phyloP scores from a whole-genome alignment of 2,797 vertebrate species.

The Dryobates pubescens region DNA sequence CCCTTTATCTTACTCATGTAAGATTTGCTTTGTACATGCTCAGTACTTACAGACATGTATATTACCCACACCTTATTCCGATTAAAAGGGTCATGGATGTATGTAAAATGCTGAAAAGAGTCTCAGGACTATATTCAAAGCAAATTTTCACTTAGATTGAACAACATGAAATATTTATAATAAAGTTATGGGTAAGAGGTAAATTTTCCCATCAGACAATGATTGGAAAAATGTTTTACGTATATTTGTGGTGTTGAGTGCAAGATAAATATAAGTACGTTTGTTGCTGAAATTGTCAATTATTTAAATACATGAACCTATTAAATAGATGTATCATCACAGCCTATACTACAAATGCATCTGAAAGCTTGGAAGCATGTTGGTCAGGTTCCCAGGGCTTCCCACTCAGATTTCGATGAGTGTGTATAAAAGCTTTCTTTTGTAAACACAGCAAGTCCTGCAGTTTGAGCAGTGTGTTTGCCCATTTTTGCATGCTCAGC shows the following conservation, averaged over 20 bases:
- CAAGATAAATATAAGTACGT: not conserved
- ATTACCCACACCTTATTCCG: not conserved
- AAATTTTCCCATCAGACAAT: not conserved
- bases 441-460: slow-evolving; percentile 53
- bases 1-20: not conserved
- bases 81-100: not conserved
- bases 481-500: slow-evolving; percentile 55
- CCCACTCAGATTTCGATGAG: slow-evolving; percentile 58
- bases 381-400: slow-evolving; percentile 70
- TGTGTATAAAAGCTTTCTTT: slow-evolving; percentile 36
- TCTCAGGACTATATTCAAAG: not conserved
- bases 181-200: not conserved
- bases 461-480: slow-evolving; percentile 61
- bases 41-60: not conserved
- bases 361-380: slow-evolving; percentile 29
- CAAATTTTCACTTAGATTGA: not conserved
- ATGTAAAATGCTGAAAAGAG: not conserved
- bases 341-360: slow-evolving; percentile 35
- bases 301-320: not conserved
- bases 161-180: not conserved
- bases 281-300: not conserved
- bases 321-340: slow-evolving; percentile 13
- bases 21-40: not conserved
- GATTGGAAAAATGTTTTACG: not conserved
- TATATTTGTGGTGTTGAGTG: not conserved